Evolutionary conservation across 2,113 vertebrate genomes (phyloP), one percentile per base, ranked within the genome.

Genomic region (Antechinus stuartii): DNA sequence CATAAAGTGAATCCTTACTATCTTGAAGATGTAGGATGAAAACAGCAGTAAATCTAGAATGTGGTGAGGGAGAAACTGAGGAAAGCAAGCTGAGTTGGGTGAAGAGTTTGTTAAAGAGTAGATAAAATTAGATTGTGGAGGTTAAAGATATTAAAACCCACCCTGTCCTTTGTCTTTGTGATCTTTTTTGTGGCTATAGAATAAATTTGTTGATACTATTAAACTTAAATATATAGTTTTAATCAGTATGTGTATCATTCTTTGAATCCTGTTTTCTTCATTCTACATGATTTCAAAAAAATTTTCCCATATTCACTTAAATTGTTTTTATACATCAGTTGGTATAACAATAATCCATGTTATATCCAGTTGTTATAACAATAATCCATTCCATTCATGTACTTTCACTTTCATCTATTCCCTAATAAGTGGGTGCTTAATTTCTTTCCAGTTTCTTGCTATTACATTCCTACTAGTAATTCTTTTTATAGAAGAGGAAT

Each of bases 31-130:
- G 55, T 91, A 91, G 61, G 92, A 35, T 93, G 14, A 42, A 61
- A 22, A 12, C 76, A 55, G 19, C 16, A 94, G 47, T 95, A 93
- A 92, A 61, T 84, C 49, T 95, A 61, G 27, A 10, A 26, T 94
- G 8, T 94, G 23, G 12, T 89, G 89, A 14, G 92, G 16, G 91
- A 92, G 54, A 47, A 55, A 89, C 30, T 47, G 9, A 91, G 27
- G 91, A 90, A 92, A 94, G 26, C 35, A 91, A 90, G n/a, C 52
- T 61, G 12, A 89, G 30, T 90, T 90, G 61, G 14, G 61, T 68
- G 16, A 68, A 68, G 61, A 10, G 12, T 30, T 61, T 68, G 61
- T 16, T 68, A 35, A 30, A 68, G 61, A 68, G 12, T 35, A 68
- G 30, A 30, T 68, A 35, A 68, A 35, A 68, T 68, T 35, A 68